Base-by-base conservation (phyloP, 2,797 vertebrate species). In the Anas capensis region DNA sequence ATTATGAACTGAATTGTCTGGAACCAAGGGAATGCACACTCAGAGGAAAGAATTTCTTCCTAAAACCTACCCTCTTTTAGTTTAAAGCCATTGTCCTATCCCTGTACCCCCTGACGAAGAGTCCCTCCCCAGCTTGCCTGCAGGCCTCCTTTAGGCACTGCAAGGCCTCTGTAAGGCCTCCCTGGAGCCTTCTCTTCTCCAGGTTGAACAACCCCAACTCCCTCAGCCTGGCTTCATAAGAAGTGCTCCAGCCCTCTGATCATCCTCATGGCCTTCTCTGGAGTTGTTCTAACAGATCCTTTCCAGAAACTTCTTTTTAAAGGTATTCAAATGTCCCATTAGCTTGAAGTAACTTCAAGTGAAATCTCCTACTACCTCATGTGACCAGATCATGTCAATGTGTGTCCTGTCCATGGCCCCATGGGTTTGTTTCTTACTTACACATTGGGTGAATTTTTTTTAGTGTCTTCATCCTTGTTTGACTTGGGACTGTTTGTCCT, bases 261-360 rank as follows among this genome's bases (percentile, higher is more conserved):
- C 26, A 51, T 51, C 26, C 24, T 51, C 14, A 13, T 51, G 49
- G 49, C 26, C 49, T 15, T 9, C 49, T 27, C 49, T 27, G 49
- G 49, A 51, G 8, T 51, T 3, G 1, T 27, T 51, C 49, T 27
- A 51, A 27, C 49, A 51, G 49, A 9, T 88, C 65, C 17, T 78
- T 80, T 78, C 48, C 38, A 73, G 48, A n/a, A 44, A 49, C 20
- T 60, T 92, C 94, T n/a, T 87, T 92, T 80, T 87, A 79, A 53
- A 89, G 24, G 15, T 84, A 71, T 87, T 92, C 18, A 80, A 3
- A 70, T 92, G 44, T 80, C 82, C 82, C 82, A 48, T 89, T 77
- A 80, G 71, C 60, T 93, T 60, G 64, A 94, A 96, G 73, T 89
- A 82, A 58, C 87, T 86, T 56, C 8, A 76, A 73, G 84, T 92